Conservation (phyloP, 2,888 invertebrate genomes). For the Agriotes lineatus region DNA sequence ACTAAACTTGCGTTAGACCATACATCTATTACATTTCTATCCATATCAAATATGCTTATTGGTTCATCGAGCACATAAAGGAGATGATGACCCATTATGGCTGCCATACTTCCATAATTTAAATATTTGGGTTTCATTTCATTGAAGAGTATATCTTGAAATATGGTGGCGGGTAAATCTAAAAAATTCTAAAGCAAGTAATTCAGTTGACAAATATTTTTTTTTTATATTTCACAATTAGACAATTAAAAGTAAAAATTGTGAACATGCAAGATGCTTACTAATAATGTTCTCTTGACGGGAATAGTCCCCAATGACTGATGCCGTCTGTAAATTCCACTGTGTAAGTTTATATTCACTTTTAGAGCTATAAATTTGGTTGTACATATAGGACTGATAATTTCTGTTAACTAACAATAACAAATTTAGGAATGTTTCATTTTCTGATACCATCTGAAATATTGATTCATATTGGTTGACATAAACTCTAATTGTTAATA, state of each 20-base stretch:
- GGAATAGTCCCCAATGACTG: slow-evolving; percentile 32
- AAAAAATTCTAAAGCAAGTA: background rate
- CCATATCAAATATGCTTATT: slow-evolving; percentile 14
- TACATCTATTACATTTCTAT: slow-evolving; percentile 11
- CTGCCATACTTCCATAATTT: slow-evolving; percentile 89
- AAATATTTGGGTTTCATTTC: slow-evolving; percentile 86
- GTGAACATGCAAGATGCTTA: slow-evolving; percentile 2
- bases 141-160: slow-evolving; percentile 89
- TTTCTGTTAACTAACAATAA: slow-evolving; percentile 17
- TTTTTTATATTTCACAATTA: no score
- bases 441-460: slow-evolving; percentile 9
- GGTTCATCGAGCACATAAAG: slow-evolving; percentile 79
- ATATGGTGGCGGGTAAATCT: slow-evolving; percentile 82
- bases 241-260: no score
- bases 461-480: background rate
- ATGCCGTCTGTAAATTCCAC: slow-evolving; percentile 29
- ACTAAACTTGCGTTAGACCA: slow-evolving; percentile 6
- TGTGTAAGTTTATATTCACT: slow-evolving; percentile 14
- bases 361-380: slow-evolving; percentile 21
- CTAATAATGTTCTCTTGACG: slow-evolving; percentile 28
- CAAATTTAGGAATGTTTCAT: slow-evolving; percentile 9
- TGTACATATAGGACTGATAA: slow-evolving; percentile 26
- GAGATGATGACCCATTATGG: slow-evolving; percentile 89
- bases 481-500: background rate
- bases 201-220: no score